phyloP scores from a whole-genome alignment of 2,888 invertebrate species.

The Gerris lacustris region DNA sequence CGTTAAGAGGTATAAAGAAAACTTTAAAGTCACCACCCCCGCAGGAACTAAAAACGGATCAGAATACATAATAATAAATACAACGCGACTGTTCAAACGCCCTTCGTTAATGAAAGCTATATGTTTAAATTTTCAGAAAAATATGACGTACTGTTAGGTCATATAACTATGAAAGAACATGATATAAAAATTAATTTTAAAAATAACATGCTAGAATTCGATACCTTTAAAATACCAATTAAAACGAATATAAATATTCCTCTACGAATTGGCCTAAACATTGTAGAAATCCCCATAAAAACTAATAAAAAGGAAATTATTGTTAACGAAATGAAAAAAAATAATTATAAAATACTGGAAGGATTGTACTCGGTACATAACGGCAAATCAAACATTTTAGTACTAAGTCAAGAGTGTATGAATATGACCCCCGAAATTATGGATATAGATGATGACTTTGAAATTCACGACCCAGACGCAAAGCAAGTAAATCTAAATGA shows the following conservation, averaged over 20 bases:
- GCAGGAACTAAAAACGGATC: too few relatives aligned
- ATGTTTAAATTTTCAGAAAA: conserved; percentile 10
- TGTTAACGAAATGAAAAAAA: conserved; percentile 7
- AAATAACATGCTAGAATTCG: neutral
- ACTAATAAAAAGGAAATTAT: neutral
- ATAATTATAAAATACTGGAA: conserved; percentile 10
- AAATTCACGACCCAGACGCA: neutral
- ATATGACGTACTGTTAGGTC: conserved; percentile 13
- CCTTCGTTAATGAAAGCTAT: conserved; percentile 9
- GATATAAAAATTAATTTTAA: conserved; percentile 2
- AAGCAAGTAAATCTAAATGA: neutral
- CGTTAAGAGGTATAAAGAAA: too few relatives aligned
- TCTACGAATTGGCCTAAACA: conserved; percentile 8
- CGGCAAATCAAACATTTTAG: neutral
- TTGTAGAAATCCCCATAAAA: conserved; percentile 2
- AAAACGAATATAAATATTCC: neutral
- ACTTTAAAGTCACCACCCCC: too few relatives aligned
- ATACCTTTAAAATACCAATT: neutral
- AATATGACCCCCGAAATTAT: conserved; percentile 8
- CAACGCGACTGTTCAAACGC: too few relatives aligned
- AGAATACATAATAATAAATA: too few relatives aligned
- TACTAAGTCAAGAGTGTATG: conserved; percentile 10
- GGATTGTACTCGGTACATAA: neutral
- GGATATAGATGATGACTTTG: conserved; percentile 11
- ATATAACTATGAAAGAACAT: conserved; percentile 8